Base-by-base conservation (phyloP, 2,888 invertebrate genomes). In the Rapana venosa region DNA sequence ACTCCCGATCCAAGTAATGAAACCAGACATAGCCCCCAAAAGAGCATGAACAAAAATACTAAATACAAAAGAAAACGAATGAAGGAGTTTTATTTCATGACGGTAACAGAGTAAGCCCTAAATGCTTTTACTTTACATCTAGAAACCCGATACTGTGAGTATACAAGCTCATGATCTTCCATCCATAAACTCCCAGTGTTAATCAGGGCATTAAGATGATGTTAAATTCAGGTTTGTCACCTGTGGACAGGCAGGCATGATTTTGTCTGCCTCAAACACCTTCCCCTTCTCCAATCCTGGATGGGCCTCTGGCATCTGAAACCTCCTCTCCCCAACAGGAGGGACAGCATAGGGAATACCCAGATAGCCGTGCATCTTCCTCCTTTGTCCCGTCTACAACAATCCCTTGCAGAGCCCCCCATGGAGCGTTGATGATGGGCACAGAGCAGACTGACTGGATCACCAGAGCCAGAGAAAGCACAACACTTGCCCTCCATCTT, bases 261-360 rank as follows among this genome's bases (percentile, higher is more conserved):
- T 26, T 13, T 35, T 26, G 74, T 83, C 74, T 17, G 89, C 89
- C 74, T n/a, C 35, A 56, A 89, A 89, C 32, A 86, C 85, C 36
- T 74, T 66, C 30, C 89, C 89, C n/a, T 85, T 77, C 32, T 47
- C 89, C 22, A 77, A 77, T 0, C 89, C 89, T 4, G 89, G 87
- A 36, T 90, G 89, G 47, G 91, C 89, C 36, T 90, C 86, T 32
- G 91, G 91, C 26, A 87, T 90, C 74, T 83, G 77, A 35, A 87
- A 91, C 17, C 91, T 88, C 17, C 90, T 88, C 11, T 66, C 35
- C n/a, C 91, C 91, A 26, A 89, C 81, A 35, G 91, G 91, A 17
- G 91, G 91, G 30, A 86, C 58, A n/a, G 91, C 91, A 61, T 88
- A 91, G 56, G 91, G 91, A 26, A 91, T 91, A 20, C 88, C 88